A percentile compares a stretch with the other conserved stretches of the same genome.
phyloP scores from a whole-genome alignment of 2,797 vertebrate genomes.

The Chaetodon trifasciatus region DNA sequence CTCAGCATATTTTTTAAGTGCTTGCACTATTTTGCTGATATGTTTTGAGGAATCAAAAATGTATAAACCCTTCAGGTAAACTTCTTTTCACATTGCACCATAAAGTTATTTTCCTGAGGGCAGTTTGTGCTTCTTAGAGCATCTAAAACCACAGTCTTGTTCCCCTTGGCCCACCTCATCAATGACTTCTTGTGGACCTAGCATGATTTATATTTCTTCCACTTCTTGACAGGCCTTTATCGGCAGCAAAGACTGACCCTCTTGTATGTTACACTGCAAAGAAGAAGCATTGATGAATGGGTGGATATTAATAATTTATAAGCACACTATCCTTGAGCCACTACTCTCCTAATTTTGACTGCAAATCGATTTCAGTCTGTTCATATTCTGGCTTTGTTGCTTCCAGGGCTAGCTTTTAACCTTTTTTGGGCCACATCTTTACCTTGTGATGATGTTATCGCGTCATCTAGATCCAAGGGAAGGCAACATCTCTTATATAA shows the following conservation, averaged over 20 bases:
- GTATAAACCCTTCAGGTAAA: background rate
- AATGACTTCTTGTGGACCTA: background rate
- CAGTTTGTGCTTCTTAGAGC: background rate
- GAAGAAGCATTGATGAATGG: constrained; percentile 2
- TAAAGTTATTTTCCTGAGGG: background rate
- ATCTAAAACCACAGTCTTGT: background rate
- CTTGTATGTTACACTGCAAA: background rate
- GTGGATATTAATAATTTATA: constrained; percentile 25
- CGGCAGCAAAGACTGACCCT: background rate
- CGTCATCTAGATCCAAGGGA: background rate
- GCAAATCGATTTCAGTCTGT: constrained; percentile 4
- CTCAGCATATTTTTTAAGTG: background rate
- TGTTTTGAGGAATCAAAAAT: background rate
- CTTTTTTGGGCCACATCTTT: background rate
- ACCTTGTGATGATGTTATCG: background rate
- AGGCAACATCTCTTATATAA: no score
- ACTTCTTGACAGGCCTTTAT: background rate
- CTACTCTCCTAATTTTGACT: background rate
- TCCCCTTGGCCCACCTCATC: background rate
- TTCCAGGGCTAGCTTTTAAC: background rate
- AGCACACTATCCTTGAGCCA: background rate
- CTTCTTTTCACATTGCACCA: background rate
- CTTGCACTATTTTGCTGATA: background rate
- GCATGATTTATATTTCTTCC: background rate
- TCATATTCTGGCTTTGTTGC: background rate